Conservation (phyloP, 2,888 invertebrate species). For the Tortrix viridana region DNA sequence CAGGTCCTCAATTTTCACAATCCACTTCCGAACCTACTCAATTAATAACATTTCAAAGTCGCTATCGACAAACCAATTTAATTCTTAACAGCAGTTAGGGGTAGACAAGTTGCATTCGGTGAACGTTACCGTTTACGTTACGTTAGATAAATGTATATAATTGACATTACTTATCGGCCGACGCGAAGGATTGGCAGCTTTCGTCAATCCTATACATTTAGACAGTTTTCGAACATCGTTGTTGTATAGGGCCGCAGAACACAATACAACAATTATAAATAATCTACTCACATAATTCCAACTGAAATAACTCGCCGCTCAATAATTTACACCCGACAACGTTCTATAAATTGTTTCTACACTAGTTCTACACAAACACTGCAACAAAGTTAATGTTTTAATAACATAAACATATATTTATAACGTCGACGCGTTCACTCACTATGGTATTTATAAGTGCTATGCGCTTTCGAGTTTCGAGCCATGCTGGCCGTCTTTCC, state of each 20-base stretch:
- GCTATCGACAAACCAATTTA: conserved; percentile 1
- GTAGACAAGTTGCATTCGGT: no score
- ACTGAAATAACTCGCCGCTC: conserved; percentile 12
- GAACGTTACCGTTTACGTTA: no score
- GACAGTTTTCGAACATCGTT: no score
- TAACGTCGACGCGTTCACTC: conserved; percentile 48
- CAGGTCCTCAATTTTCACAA: no score
- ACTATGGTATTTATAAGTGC: conserved; percentile 49
- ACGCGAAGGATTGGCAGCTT: no score
- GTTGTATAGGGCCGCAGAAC: no score
- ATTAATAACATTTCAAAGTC: no score
- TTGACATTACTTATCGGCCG: no score
- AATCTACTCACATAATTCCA: conserved; percentile 35
- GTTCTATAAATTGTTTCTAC: conserved; percentile 43
- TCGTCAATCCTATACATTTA: no score
- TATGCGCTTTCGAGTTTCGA: conserved; percentile 60
- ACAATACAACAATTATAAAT: conserved; percentile 21
- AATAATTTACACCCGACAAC: conserved; percentile 20
- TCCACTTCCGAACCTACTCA: no score
- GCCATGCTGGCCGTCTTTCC: conserved; percentile 49
- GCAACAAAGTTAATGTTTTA: conserved; percentile 61
- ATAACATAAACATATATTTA: conserved; percentile 59
- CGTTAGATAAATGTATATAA: no score
- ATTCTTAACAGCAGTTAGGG: conserved; percentile 1
- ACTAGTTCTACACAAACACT: conserved; percentile 59